These are phyloP conservation scores for Malaclemys terrapin DNA, from an alignment of 2,113 vertebrate species.

Conservation along the genomic window DNA sequence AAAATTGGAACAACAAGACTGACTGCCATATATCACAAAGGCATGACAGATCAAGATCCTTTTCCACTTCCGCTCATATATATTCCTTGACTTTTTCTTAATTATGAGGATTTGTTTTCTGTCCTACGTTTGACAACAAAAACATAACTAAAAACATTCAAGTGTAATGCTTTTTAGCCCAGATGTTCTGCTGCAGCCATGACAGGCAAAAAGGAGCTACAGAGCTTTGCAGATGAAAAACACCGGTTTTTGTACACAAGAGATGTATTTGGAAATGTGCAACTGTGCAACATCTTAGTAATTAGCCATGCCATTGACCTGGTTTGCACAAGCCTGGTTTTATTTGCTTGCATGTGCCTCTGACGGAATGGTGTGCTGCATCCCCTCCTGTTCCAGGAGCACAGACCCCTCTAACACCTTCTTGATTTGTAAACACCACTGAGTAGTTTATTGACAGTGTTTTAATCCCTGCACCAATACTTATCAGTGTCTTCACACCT, in stretches of 20 bases:
- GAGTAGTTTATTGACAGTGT: no score
- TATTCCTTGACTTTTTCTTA: neutral
- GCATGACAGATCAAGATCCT: neutral
- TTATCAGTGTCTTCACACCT: no score
- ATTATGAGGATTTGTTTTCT: neutral
- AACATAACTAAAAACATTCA: neutral
- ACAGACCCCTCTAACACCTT: no score
- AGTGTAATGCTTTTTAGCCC: rapidly evolving
- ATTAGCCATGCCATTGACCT: neutral
- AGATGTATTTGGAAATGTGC: neutral
- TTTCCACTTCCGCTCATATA: neutral
- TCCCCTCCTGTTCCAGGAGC: no score
- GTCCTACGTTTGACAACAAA: neutral
- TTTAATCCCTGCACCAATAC: no score
- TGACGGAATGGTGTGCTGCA: no score
- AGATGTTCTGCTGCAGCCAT: conserved; percentile 1
- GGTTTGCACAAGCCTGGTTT: neutral
- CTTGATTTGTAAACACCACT: no score
- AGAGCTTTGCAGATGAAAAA: neutral
- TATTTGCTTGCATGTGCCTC: neutral
- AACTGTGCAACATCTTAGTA: neutral
- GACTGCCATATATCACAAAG: neutral
- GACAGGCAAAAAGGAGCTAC: neutral
- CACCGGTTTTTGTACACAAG: neutral
- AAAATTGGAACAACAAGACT: neutral